Percentiles rank a stretch among this genome's conserved stretches.
phyloP scores from a whole-genome alignment of 1,140 invertebrate genomes.

The Sitophilus oryzae region DNA sequence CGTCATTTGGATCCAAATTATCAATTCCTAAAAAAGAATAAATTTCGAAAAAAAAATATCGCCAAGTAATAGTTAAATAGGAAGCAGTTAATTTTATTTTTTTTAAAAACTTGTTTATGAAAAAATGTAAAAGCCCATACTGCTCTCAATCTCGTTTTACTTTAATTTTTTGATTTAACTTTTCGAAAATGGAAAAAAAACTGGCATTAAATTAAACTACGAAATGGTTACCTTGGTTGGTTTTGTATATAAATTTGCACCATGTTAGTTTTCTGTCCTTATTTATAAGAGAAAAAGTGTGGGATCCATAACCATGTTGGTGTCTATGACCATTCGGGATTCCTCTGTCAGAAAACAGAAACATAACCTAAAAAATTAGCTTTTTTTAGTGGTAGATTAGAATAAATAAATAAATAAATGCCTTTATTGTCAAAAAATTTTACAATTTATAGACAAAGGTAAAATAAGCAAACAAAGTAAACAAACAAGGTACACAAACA shows the following conservation, averaged over 20 bases:
- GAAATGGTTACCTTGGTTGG: too few species aligned
- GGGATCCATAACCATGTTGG: slow-evolving; percentile 89
- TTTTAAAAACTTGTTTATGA: background rate
- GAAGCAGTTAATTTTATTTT: background rate
- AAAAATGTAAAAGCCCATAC: background rate
- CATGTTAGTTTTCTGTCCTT: slow-evolving; percentile 61
- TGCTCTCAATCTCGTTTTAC: slow-evolving; percentile 42
- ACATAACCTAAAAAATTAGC: slow-evolving; percentile 44
- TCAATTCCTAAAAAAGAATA: slow-evolving; percentile 52
- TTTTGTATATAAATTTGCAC: slow-evolving; percentile 88
- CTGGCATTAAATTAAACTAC: too few species aligned
- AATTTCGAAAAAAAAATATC: background rate
- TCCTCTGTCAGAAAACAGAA: slow-evolving; percentile 80
- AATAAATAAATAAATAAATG: background rate
- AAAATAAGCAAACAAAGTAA: too few species aligned
- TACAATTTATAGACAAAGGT: too few species aligned
- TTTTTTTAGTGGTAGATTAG: background rate
- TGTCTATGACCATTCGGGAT: slow-evolving; percentile 80
- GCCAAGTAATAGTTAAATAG: background rate
- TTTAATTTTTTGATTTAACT: too few species aligned
- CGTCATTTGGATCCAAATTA: slow-evolving; percentile 62
- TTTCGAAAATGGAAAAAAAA: too few species aligned
- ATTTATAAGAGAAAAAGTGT: slow-evolving; percentile 87
- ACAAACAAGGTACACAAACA: too few species aligned
- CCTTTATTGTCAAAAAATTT: too few species aligned